These are phyloP conservation scores for Dromius quadrimaculatus DNA, from an alignment of 2,888 invertebrate genomes.

Conservation along the genomic window DNA sequence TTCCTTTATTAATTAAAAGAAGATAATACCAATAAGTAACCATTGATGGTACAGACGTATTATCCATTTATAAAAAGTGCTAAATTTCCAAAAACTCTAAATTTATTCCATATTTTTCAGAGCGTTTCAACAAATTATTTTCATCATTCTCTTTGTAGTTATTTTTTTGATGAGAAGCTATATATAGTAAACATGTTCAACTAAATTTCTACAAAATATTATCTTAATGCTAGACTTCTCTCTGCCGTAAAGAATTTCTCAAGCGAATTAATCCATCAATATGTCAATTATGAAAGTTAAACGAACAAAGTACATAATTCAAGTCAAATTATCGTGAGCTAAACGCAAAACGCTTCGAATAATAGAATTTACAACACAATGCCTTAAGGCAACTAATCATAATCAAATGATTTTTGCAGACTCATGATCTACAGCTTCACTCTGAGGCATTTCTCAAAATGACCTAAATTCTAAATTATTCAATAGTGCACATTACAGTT, in stretches of 20 bases:
- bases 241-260: not conserved
- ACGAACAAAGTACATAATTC: conserved; percentile 27
- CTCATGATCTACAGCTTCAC: conserved; percentile 12
- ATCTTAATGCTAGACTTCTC: conserved; percentile 9
- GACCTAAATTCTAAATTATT: conserved; percentile 25
- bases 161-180: no score
- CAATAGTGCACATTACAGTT: not conserved
- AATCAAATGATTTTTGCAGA: conserved; percentile 15
- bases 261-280: conserved; percentile 28
- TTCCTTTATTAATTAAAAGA: no score
- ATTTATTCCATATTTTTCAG: no score
- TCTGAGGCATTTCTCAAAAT: not conserved
- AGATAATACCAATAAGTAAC: no score
- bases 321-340: conserved; percentile 18
- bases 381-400: conserved; percentile 18
- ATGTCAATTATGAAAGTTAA: conserved; percentile 27
- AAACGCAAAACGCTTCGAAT: conserved; percentile 22
- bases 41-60: no score
- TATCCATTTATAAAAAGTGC: no score
- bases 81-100: no score
- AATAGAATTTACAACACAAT: conserved; percentile 13
- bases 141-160: no score
- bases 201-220: no score
- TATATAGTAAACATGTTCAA: no score
- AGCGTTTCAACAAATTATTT: no score